phyloP scores from a whole-genome alignment of 2,888 invertebrate genomes.

The Agrotis exclamationis region DNA sequence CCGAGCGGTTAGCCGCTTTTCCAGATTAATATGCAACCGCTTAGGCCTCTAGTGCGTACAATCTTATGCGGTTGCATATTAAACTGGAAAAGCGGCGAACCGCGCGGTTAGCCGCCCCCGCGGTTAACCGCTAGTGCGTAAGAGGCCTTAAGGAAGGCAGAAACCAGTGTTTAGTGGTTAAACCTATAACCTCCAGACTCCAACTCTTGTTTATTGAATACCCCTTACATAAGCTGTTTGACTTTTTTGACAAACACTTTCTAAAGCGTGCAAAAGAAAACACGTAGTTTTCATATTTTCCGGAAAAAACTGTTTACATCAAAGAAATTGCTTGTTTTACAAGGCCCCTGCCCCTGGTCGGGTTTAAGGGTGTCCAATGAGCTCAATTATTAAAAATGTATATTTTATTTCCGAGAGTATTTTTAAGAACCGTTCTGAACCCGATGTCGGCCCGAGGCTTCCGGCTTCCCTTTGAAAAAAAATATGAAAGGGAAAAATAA shows the following conservation, averaged over 20 bases:
- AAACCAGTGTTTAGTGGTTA: no score
- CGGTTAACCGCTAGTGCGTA: no score
- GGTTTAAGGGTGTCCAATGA: constrained; percentile 22
- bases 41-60: no score
- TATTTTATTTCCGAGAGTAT: constrained; percentile 19
- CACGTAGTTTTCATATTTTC: constrained; percentile 18
- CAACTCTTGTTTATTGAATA: not conserved
- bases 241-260: not conserved
- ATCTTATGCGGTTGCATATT: no score
- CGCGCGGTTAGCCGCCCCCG: no score
- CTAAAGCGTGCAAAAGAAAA: constrained; percentile 12
- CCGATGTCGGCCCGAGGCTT: constrained; percentile 14
- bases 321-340: constrained; percentile 26
- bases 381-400: constrained; percentile 27
- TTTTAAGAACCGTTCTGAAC: constrained; percentile 8
- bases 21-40: no score
- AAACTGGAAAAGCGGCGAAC: no score
- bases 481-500: constrained; percentile 37
- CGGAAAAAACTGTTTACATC: constrained; percentile 23
- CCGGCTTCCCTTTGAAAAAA: constrained; percentile 29
- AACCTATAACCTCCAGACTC: not conserved
- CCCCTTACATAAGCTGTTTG: not conserved
- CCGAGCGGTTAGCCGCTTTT: no score
- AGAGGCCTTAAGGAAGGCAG: no score
- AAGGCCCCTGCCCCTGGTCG: not conserved